Base-by-base conservation (phyloP, 2,888 invertebrate genomes). In the Lithosia quadra region DNA sequence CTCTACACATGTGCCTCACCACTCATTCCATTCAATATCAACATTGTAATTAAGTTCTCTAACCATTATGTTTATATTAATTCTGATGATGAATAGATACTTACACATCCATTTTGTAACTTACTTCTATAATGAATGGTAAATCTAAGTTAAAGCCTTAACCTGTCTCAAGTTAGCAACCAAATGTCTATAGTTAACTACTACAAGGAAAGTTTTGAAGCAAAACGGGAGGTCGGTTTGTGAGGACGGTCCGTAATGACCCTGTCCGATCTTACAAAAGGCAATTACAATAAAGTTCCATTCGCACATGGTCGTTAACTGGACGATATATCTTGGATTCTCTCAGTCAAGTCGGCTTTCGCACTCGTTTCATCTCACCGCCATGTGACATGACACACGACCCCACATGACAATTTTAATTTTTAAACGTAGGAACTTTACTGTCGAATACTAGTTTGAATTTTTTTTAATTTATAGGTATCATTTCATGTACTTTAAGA, bases 261-360 rank as follows among this genome's bases (percentile, higher is more conserved):
- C 92, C 93, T 88, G 91, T 89, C 91, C 91, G 91, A 94, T 94
- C 95, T 95, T 92, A 92, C 93, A 93, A 94, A 94, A 94, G 92
- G 94, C 95, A 95, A 95, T 95, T 95, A 94, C 94, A 95, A 94
- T 95, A 95, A 94, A 94, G 92, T 93, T 93, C 90, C 91, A 93
- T 94, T 94, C 93, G 89, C 92, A 93, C 93, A 92, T 92, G 92
- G 92, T 94, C 95, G 94, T 95, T 95, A 95, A 94, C 93, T 91
- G 90, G 90, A 89, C 92, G 90, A 92, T 94, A 94, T 93, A 92
- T 93, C 92, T 94, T 88, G 90, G 88, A 91, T 90, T 88, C 91
- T 88, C 91, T 90, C 89, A 90, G 89, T 88, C 89, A 87, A 85
- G 86, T 84, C 84, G 85, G 84, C 85, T 85, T 87, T 88, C 84